phyloP scores from a whole-genome alignment of 2,797 vertebrate genomes.

The Malacoctenus gilli region DNA sequence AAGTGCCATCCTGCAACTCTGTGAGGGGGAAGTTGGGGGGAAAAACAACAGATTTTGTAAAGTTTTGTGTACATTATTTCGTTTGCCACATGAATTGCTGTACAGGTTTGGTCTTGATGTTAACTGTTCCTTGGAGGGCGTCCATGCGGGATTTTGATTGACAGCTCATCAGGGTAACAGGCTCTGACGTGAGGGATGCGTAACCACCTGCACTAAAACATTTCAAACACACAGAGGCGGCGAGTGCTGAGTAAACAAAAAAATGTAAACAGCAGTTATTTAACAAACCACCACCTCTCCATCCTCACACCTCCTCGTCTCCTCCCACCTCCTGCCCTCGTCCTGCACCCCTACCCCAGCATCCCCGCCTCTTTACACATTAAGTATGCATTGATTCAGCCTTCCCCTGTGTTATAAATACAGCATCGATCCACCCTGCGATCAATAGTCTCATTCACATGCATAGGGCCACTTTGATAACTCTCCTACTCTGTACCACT shows the following conservation, averaged over 20 bases:
- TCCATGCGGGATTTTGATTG: conserved; percentile 51
- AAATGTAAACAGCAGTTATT: conserved; percentile 75
- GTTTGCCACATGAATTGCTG: conserved; percentile 9
- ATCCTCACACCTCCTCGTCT: conserved; percentile 31
- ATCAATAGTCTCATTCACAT: conserved; percentile 94
- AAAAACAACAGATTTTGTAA: not conserved
- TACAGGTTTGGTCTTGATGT: conserved; percentile 32
- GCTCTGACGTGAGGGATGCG: conserved; percentile 61
- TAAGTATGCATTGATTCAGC: conserved; percentile 85
- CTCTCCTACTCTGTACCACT: conserved; percentile 84
- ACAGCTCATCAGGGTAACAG: conserved; percentile 72
- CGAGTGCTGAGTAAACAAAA: conserved; percentile 78
- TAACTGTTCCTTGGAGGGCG: conserved; percentile 35
- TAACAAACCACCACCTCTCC: conserved; percentile 66
- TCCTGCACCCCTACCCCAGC: conserved; percentile 68
- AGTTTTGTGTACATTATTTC: conserved; percentile 23
- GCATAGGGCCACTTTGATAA: conserved; percentile 85
- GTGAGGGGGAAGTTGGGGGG: not conserved
- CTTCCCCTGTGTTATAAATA: conserved; percentile 84
- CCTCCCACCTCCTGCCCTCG: conserved; percentile 65
- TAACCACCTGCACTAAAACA: conserved; percentile 58
- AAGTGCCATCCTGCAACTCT: conserved; percentile 8
- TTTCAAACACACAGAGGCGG: conserved; percentile 47
- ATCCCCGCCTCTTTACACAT: conserved; percentile 79
- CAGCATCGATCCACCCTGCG: conserved; percentile 84